Base-by-base conservation (phyloP, 2,888 invertebrate genomes). In the Schizotus pectinicornis region DNA sequence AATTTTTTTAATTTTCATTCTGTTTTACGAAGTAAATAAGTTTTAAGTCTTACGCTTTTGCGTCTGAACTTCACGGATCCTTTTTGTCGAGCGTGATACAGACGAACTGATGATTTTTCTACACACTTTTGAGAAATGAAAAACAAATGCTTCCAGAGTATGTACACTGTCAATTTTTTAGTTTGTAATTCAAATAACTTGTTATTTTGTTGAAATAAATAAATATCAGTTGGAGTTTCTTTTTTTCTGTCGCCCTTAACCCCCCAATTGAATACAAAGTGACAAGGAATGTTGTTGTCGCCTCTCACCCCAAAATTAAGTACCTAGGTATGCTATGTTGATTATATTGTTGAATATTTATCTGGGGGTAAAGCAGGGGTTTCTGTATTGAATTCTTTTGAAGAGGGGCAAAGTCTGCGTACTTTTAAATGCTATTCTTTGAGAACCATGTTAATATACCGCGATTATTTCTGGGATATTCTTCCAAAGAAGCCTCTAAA, bases 121-220 rank as follows among this genome's bases (percentile, higher is more conserved):
- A 77, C 76, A 68, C 67, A 75, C 73, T 74, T 71, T 35, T 45
- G 55, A 39, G 51, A 43, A 49, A 61, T 69, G 70, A 71, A 71
- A 72, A 68, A 72, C 73, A 66, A 67, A 77, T 77, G 77, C 77
- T 77, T 77, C 77, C 77, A 77, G 72, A 74, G 70, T 71, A 72
- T 76, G 75, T 76, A 77, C 76, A 77, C 76, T 75, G 76, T 77
- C 76, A 74, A 75, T 75, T 75, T 74, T 77, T 78, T 77, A 77
- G 78, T 78, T 78, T 73, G 71, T 77, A 77, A 75, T 68, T 76
- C 52, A 75, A 71, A 74, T 73, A 70, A 76, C 74, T 77, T 78
- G 77, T 77, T 77, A 78, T 78, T 78, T 78, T 78, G 78, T 78
- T 78, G 78, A 78, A 77, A 77, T 78, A 78, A 78, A 78, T 77